phyloP scores from a whole-genome alignment of 2,888 invertebrate species.

The Nematopogon swammerdamellus region DNA sequence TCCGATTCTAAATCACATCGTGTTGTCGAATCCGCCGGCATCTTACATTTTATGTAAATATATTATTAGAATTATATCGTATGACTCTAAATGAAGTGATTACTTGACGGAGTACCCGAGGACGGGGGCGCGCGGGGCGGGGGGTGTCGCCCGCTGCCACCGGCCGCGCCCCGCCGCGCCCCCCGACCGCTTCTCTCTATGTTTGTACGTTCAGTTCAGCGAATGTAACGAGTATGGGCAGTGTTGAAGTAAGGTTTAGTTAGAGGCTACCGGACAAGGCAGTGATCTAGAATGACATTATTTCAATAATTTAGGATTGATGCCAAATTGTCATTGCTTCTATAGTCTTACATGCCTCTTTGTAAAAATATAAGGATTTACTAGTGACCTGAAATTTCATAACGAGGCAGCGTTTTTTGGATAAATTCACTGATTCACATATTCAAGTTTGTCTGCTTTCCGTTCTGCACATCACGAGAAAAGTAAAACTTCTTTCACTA shows the following conservation, averaged over 20 bases:
- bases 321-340: constrained; percentile 48
- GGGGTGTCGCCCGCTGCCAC: constrained; percentile 5
- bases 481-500: constrained; percentile 17
- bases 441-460: not conserved
- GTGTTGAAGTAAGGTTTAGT: too few relatives aligned
- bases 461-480: not conserved
- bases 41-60: constrained; percentile 54
- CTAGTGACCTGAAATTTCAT: constrained; percentile 51
- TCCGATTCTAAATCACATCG: not conserved
- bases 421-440: not conserved
- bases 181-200: not conserved
- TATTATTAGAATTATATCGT: constrained; percentile 44
- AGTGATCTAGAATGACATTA: not conserved
- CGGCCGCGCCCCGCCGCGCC: constrained; percentile 6
- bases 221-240: too few relatives aligned
- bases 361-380: constrained; percentile 54
- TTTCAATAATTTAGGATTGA: not conserved
- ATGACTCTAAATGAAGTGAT: constrained; percentile 35
- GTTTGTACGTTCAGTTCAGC: too few relatives aligned
- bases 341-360: constrained; percentile 39
- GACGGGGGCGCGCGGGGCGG: constrained; percentile 2
- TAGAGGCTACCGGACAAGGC: not conserved
- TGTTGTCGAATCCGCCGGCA: constrained; percentile 24
- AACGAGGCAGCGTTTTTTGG: constrained; percentile 37
- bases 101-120: constrained; percentile 17